phyloP scores from a whole-genome alignment of 2,888 invertebrate species.

The Drosophila basisetae region DNA sequence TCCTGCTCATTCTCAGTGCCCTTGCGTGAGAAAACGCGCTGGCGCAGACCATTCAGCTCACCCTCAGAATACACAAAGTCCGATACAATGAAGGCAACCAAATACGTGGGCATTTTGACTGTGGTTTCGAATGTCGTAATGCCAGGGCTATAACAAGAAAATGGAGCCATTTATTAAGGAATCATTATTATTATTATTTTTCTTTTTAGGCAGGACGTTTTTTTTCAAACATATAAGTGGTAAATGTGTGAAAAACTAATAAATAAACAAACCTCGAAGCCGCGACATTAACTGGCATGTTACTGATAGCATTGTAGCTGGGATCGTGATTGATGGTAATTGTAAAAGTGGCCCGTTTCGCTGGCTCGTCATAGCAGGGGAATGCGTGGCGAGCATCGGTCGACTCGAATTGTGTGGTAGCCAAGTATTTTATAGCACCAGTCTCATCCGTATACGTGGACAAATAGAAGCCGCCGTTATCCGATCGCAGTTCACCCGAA shows the following conservation, averaged over 20 bases:
- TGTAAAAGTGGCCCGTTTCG: slow-evolving; percentile 89
- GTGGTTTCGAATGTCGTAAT: slow-evolving; percentile 85
- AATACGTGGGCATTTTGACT: slow-evolving; percentile 90
- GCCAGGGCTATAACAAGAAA: slow-evolving; percentile 25
- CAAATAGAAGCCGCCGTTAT: slow-evolving; percentile 89
- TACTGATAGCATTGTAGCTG: slow-evolving; percentile 80
- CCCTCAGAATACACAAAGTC: slow-evolving; percentile 85
- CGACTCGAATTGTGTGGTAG: slow-evolving; percentile 89
- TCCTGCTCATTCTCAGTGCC: slow-evolving; percentile 86
- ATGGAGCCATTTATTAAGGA: neutral
- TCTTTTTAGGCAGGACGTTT: neutral
- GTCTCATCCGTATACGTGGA: slow-evolving; percentile 86
- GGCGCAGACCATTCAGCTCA: slow-evolving; percentile 64
- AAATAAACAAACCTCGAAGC: slow-evolving; percentile 41
- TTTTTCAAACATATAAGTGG: neutral
- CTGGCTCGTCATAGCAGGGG: slow-evolving; percentile 90
- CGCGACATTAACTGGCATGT: slow-evolving; percentile 85
- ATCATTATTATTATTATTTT: neutral
- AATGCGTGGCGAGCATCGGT: slow-evolving; percentile 89
- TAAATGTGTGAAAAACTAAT: neutral
- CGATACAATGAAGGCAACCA: slow-evolving; percentile 92
- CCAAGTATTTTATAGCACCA: slow-evolving; percentile 84
- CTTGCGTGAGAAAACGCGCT: slow-evolving; percentile 82
- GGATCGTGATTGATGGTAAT: slow-evolving; percentile 78
- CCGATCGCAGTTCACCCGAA: slow-evolving; percentile 87